Evolutionary conservation across 1,140 invertebrate genomes (phyloP), one percentile per base, ranked within the genome.

Genomic region (Lepidotrigona ventralis): DNA sequence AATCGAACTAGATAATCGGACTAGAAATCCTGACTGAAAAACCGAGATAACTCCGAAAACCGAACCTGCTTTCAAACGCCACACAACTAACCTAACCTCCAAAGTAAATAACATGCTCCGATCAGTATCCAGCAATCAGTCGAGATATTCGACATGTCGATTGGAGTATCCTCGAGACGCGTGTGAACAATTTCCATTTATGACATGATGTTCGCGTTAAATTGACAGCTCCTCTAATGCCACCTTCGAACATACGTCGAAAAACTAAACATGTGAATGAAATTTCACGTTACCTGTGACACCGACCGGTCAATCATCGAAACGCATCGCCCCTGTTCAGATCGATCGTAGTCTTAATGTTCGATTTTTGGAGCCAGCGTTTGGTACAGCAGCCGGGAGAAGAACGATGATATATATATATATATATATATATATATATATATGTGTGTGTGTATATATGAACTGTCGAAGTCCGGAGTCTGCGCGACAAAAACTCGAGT

Each of bases 401-500:
- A 64, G 63, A 17, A 33, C 29, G 12, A 66, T 5, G 68, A 19
- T 64, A 83, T 46, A 64, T 66, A 51, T 51, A 19, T 46, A 46
- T 46, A 46, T 46, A 46, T 9, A 39, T 46, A 39, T 39, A 39
- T 39, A 39, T 8, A 39, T 39, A 8, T 39, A 4, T 33, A 33
- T 33, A 33, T 33, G 2, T 33, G 2, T 33, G 1, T 33, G 2
- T 33, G 2, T 33, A 69, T 33, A 33, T 79, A 83, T 51, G 60
- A 53, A 64, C 21, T 70, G 86, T 89, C 58, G 54, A 53, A 64
- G 9, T 8, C 21, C 72, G 88, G 90, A 91, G 90, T 92, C 88
- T 91, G 90, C 90, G 90, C 90, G 90, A 87, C 86, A 84, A 87
- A 81, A 84, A 86, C 84, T 86, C 39, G 39, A 39, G 39, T 39